Base-by-base conservation (phyloP, 2,797 vertebrate species). In the Betta splendens region DNA sequence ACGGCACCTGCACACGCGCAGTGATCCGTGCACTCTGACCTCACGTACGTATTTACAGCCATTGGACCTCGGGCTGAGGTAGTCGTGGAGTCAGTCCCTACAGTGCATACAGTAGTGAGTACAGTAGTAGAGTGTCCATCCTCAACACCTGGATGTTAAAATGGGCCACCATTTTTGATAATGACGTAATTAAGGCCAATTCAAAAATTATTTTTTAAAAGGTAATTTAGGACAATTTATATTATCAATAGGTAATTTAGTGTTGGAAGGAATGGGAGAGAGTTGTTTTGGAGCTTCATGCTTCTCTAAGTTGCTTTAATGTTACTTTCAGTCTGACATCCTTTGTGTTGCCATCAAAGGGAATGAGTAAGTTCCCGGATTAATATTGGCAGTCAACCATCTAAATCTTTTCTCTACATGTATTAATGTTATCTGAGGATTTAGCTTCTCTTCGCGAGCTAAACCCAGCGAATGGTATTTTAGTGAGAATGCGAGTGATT, bases 31-130 rank as follows among this genome's bases (percentile, higher is more conserved):
- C 43, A 35, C 40, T 54, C 29, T 35, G 48, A 75, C 63, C 56
- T 77, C 64, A 39, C n/a, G 71, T 76, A 72, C 60, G 66, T 53
- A 78, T 78, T 85, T 78, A 80, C 57, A 73, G 51, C 48, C 62
- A 45, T 78, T 80, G 80, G 80, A 77, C 72, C 56, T 71, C 21
- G 66, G 65, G 46, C 72, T 65, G 26, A 65, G 43, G 67, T 52
- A 53, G 26, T 64, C 43, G n/a, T 40, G 45, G 3, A 25, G 17
- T 43, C 36, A 38, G 22, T 22, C 33, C 15, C 29, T 12, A 59
- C 51, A 46, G 44, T 53, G 18, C n/a, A n/a, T n/a, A n/a, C n/a
- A n/a, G n/a, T n/a, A n/a, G n/a, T n/a, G n/a, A n/a, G n/a, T n/a
- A n/a, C n/a, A n/a, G n/a, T n/a, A n/a, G n/a, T 42, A n/a, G 17